These are phyloP conservation scores for Phalangium opilio DNA, from an alignment of 2,888 invertebrate species.

Conservation along the genomic window DNA sequence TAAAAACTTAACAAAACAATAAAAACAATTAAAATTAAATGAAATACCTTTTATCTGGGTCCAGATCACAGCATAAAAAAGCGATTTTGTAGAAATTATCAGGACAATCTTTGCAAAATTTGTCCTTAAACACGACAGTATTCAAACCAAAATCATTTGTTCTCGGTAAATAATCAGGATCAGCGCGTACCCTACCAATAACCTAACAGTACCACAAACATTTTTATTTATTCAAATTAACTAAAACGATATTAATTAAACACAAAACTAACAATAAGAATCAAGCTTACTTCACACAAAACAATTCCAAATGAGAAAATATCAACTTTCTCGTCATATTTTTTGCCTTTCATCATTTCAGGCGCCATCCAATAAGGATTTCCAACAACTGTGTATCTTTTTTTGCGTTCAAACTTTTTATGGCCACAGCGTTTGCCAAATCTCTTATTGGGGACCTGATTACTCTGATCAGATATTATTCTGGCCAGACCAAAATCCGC, in stretches of 20 bases:
- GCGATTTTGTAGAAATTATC: conserved; percentile 75
- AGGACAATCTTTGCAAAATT: conserved; percentile 69
- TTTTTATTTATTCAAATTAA: neutral
- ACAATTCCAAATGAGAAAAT: conserved; percentile 92
- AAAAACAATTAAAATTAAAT: neutral
- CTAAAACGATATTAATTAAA: neutral
- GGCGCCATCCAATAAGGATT: conserved; percentile 99
- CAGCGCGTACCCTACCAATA: conserved; percentile 84
- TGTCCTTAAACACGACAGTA: conserved; percentile 65
- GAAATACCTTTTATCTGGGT: conserved; percentile 67
- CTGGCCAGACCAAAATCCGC: conserved; percentile 90
- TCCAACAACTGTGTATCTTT: conserved; percentile 87
- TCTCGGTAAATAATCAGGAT: conserved; percentile 82
- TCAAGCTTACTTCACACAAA: conserved; percentile 62
- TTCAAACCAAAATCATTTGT: conserved; percentile 84
- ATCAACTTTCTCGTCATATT: conserved; percentile 91
- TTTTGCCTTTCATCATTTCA: conserved; percentile 93
- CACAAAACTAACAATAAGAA: neutral
- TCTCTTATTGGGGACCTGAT: conserved; percentile 17
- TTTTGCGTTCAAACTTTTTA: conserved; percentile 53
- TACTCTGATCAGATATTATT: conserved; percentile 26
- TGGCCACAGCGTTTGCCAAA: conserved; percentile 30
- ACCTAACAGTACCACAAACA: conserved; percentile 41
- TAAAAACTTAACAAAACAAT: conserved; percentile 4
- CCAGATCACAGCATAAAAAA: conserved; percentile 74